A percentile compares a stretch with the other conserved stretches of the same genome.
phyloP scores from a whole-genome alignment of 2,888 invertebrate genomes.

The Nasonia oneida region DNA sequence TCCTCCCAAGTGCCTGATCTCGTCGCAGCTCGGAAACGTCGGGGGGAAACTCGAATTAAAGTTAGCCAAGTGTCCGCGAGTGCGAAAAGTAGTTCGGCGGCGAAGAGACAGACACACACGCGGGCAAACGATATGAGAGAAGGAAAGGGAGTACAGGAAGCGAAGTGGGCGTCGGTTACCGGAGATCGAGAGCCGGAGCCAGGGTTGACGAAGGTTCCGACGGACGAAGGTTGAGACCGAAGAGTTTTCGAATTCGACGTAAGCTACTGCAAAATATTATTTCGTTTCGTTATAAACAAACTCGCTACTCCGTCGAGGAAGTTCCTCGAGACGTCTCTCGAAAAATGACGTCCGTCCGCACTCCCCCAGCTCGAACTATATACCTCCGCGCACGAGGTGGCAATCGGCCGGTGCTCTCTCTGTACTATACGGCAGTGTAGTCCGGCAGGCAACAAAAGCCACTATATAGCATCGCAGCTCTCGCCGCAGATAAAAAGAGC shows the following conservation, averaged over 20 bases:
- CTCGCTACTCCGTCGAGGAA: not conserved
- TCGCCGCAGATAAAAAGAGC: constrained; percentile 51
- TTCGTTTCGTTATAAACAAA: not conserved
- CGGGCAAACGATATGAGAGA: constrained; percentile 44
- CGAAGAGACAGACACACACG: constrained; percentile 41
- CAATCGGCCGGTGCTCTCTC: constrained; percentile 59
- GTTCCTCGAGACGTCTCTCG: not conserved
- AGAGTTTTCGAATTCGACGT: not conserved
- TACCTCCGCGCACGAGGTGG: constrained; percentile 24
- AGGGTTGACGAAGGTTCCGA: constrained; percentile 73
- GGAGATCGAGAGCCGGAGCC: constrained; percentile 62
- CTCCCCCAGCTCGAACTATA: too few relatives aligned
- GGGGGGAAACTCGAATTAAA: constrained; percentile 60
- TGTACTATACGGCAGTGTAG: not conserved
- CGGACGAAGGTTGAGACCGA: not conserved
- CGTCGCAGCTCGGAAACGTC: constrained; percentile 20
- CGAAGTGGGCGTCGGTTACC: constrained; percentile 41
- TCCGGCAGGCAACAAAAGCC: constrained; percentile 1
- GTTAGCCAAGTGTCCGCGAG: constrained; percentile 61
- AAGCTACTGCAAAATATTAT: not conserved
- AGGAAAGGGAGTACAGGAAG: constrained; percentile 25
- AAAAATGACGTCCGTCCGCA: constrained; percentile 8
- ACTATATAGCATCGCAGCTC: not conserved
- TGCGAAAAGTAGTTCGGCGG: constrained; percentile 65
- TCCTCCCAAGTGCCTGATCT: constrained; percentile 52